Evolutionary conservation across 1,140 invertebrate species (phyloP).

Genomic region (Mya arenaria): DNA sequence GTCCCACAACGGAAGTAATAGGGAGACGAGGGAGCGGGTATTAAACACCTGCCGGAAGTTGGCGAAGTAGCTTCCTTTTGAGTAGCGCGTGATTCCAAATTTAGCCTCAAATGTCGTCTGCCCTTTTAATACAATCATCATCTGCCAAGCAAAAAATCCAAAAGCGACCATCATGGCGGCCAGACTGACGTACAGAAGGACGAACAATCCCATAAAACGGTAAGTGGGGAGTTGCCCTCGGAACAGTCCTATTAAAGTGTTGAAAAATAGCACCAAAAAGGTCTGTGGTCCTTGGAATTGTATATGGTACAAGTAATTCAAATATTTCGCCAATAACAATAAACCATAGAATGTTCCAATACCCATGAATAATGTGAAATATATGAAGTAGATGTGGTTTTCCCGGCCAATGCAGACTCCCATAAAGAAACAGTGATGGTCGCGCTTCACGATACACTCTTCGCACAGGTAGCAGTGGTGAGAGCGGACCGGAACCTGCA

Average conservation of each 20-base stretch:
- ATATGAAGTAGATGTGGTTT: conserved; percentile 94
- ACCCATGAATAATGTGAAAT: conserved; percentile 86
- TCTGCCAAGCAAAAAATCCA: conserved; percentile 32
- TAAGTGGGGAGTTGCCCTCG: neutral
- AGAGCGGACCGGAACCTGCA: conserved; percentile 58
- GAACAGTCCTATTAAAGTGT: neutral
- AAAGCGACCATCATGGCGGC: conserved; percentile 24
- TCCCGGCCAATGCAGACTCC: conserved; percentile 93
- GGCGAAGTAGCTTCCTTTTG: neutral
- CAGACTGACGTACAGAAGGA: conserved; percentile 27
- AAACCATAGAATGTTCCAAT: conserved; percentile 30
- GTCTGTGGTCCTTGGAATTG: conserved; percentile 41
- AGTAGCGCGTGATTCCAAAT: conserved; percentile 1
- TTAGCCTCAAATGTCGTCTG: conserved; percentile 31
- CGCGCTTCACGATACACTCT: conserved; percentile 83
- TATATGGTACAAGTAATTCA: conserved; percentile 25
- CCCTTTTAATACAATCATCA: neutral
- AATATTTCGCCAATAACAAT: conserved; percentile 13
- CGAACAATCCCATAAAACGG: neutral
- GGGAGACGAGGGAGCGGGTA: neutral
- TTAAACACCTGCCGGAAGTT: conserved; percentile 31
- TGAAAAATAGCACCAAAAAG: conserved; percentile 7
- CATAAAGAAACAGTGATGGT: conserved; percentile 97
- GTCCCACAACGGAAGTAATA: conserved; percentile 34
- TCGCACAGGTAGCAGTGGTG: conserved; percentile 72